Base-by-base conservation (phyloP, 2,113 vertebrate genomes). In the Eudyptes chrysolophus region DNA sequence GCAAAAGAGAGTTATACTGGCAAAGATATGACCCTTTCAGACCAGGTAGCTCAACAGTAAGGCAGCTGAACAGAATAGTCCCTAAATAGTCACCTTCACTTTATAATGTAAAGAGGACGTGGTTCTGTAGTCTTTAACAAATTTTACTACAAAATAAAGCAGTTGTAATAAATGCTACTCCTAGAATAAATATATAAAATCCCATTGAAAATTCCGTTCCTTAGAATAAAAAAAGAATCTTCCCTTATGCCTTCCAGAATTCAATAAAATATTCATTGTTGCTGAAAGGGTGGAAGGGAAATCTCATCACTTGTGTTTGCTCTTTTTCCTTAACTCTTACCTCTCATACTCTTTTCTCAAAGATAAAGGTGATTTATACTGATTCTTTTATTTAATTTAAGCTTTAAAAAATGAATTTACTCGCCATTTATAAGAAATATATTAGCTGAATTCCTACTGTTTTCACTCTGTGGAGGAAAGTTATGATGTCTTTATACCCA, bases 231-330 rank as follows among this genome's bases (percentile, higher is more conserved):
- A 91, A 88, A 61, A 40, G 9, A 82, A 69, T 16, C 55, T 71
- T 95, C 74, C n/a, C 26, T 95, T 89, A 87, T 89, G 64, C 60
- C 65, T 89, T 89, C 48, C 46, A 92, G 84, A 91, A 89, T 81
- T 70, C 42, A 93, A 95, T 96, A 91, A 92, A 94, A 95, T 94
- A 95, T 95, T 94, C 77, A 94, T 75, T 72, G 54, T 70, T 76
- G n/a, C 76, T 91, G 84, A 89, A 89, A 93, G 72, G 65, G 48
- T 91, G 61, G 81, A 84, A 96, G 7, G 40, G 46, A 90, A 95
- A 91, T 79, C 57, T 91, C 48, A 54, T 94, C 62, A 78, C 17
- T 90, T 78, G 4, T 94, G 22, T 95, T 95, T 95, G 82, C 44
- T 69, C 30, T 95, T 95, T 90, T 96, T 89, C 42, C 34, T 96